Evolutionary conservation across 2,888 invertebrate species (phyloP), one percentile per base, ranked within the genome.

Genomic region (Notodonta dromedarius): DNA sequence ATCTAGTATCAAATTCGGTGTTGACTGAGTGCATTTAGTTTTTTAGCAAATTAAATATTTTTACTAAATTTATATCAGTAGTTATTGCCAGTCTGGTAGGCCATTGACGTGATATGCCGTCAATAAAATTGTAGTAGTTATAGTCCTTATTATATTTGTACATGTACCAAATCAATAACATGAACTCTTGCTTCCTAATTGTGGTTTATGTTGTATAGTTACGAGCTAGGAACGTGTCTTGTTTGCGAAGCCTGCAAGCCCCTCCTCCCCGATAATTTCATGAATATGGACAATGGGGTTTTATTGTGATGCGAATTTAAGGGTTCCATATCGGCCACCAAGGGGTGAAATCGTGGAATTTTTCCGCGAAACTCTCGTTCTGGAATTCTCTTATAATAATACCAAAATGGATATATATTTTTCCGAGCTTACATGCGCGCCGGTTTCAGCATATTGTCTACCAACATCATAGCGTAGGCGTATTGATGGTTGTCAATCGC

Each of bases 211-310:
- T 1, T n/a, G 5, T 46, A 6, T n/a, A 9, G 11, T 9, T 42
- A 46, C 46, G 46, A 46, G 46, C n/a, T 46, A n/a, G n/a, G 13
- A n/a, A 46, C 46, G n/a, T 46, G 46, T n/a, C 46, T 46, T 46
- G 46, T n/a, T 46, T 13, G 46, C 11, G 46, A 5, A 5, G n/a
- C 61, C 65, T 62, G 61, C 72, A 73, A 73, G 74, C 67, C 66
- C 50, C 61, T 74, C 73, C 76, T 74, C 66, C 66, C 71, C 78
- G 71, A 81, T 82, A 76, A 79, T 81, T 77, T 75, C 53, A 83
- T 79, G 4, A 35, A 7, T 46, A 83, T 74, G 79, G 76, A 79
- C 76, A 82, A 79, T 79, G 79, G 73, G 68, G 72, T 77, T 77
- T 74, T 78, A 82, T 82, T 76, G 78, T 79, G 76, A 72, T 57